Evolutionary conservation across 2,888 invertebrate species (phyloP).

Genomic region (Stenotaenia linearis): DNA sequence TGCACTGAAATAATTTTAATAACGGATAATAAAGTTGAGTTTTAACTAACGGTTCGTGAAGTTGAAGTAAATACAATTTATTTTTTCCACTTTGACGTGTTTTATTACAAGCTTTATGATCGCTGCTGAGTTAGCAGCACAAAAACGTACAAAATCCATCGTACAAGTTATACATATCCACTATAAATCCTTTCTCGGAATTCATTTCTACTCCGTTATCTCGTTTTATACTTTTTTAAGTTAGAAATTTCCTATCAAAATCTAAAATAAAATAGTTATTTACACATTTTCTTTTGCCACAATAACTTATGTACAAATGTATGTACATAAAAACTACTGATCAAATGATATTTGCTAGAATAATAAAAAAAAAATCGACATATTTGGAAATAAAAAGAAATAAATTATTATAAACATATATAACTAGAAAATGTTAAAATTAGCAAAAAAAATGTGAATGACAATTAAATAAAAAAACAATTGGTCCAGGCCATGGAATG

Average conservation of each 20-base stretch:
- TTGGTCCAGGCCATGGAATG: constrained; percentile 6
- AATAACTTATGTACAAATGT: background rate
- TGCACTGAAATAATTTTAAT: no score
- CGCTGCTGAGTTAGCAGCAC: background rate
- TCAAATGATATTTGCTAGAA: background rate
- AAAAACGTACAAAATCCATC: background rate
- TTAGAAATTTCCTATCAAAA: background rate
- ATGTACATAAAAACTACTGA: background rate
- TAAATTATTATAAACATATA: background rate
- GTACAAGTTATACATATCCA: background rate
- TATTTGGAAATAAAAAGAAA: background rate
- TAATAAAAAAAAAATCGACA: background rate
- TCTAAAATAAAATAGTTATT: background rate
- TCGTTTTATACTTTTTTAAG: background rate
- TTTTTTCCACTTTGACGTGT: no score
- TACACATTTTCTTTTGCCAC: constrained; percentile 17
- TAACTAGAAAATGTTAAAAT: background rate
- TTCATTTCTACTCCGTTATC: background rate
- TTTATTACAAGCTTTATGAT: constrained; percentile 11
- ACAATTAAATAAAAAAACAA: background rate
- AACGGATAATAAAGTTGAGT: no score
- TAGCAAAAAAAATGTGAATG: background rate
- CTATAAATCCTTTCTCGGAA: background rate
- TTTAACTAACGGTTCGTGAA: no score
- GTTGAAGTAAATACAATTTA: no score